phyloP scores from a whole-genome alignment of 92 coral and sea anemone species.

The Zoanthus solanderi region DNA sequence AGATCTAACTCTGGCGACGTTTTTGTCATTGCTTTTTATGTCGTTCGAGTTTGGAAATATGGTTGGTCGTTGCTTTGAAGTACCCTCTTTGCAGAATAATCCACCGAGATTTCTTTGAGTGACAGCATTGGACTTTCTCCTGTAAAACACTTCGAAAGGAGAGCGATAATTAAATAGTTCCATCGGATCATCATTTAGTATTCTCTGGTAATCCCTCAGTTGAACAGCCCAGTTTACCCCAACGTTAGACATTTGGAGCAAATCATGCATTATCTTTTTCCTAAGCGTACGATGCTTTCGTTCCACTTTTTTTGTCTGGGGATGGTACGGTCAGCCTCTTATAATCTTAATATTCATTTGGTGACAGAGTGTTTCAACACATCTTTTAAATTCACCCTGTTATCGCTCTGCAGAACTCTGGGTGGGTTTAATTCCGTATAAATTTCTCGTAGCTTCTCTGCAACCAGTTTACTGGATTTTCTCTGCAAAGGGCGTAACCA shows the following conservation, averaged over 20 bases:
- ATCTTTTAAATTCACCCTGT: conserved; percentile 60
- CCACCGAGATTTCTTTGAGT: background rate
- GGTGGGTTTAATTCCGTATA: conserved; percentile 54
- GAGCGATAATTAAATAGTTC: conserved; percentile 48
- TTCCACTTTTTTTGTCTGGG: conserved; percentile 64
- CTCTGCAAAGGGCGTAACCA: conserved; percentile 63
- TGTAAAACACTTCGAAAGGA: conserved; percentile 58
- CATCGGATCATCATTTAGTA: conserved; percentile 58
- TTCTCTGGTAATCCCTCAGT: conserved; percentile 29
- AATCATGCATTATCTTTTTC: conserved; percentile 40
- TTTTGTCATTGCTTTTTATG: background rate
- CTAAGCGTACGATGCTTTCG: conserved; percentile 58
- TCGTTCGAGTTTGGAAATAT: background rate
- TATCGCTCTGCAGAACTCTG: conserved; percentile 59
- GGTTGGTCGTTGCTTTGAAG: background rate
- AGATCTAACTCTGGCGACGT: background rate
- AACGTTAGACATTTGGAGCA: background rate
- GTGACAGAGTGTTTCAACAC: conserved; percentile 51
- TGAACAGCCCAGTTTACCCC: conserved; percentile 58
- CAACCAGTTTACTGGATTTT: conserved; percentile 48
- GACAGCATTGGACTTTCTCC: conserved; percentile 21
- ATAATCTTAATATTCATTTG: conserved; percentile 47
- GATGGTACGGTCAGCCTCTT: conserved; percentile 64
- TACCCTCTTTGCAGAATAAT: background rate
- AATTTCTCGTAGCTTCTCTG: conserved; percentile 21